phyloP scores from a whole-genome alignment of 2,888 invertebrate genomes.

The Andrena chrysosceles region DNA sequence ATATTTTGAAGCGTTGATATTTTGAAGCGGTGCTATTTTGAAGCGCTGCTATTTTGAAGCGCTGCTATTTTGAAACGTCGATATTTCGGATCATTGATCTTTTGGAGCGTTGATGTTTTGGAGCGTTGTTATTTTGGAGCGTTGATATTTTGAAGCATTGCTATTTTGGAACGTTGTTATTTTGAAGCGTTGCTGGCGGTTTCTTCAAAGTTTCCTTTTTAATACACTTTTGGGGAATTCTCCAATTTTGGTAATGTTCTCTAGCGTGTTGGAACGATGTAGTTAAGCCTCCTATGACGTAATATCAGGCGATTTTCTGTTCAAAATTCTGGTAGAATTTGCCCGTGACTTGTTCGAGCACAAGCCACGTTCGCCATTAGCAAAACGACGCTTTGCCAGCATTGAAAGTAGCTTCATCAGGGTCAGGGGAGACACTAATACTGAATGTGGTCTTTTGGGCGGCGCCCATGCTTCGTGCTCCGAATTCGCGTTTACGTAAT shows the following conservation, averaged over 20 bases:
- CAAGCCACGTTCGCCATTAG: constrained; percentile 33
- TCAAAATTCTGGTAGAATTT: constrained; percentile 26
- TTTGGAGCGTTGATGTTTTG: too few relatives aligned
- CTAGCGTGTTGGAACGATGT: background rate
- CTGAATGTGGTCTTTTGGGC: constrained; percentile 2
- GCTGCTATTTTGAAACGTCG: too few relatives aligned
- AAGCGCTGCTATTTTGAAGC: too few relatives aligned
- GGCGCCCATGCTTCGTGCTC: constrained; percentile 1
- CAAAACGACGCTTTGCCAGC: constrained; percentile 20
- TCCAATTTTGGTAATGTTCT: background rate
- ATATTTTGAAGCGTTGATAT: accelerated
- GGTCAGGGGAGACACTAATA: constrained; percentile 1
- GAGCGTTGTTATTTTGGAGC: too few relatives aligned
- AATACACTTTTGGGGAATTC: background rate
- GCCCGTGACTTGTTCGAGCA: constrained; percentile 11
- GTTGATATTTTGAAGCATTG: too few relatives aligned
- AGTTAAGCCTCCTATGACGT: background rate
- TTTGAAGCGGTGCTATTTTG: too few relatives aligned
- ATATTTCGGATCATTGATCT: too few relatives aligned
- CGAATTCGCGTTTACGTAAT: background rate
- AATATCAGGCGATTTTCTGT: background rate
- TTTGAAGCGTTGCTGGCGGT: too few relatives aligned
- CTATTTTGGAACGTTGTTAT: too few relatives aligned
- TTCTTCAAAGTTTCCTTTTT: background rate
- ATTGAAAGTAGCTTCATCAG: constrained; percentile 37